Evolutionary conservation across 2,888 invertebrate species (phyloP).

Genomic region (Cryptocephalus primarius): DNA sequence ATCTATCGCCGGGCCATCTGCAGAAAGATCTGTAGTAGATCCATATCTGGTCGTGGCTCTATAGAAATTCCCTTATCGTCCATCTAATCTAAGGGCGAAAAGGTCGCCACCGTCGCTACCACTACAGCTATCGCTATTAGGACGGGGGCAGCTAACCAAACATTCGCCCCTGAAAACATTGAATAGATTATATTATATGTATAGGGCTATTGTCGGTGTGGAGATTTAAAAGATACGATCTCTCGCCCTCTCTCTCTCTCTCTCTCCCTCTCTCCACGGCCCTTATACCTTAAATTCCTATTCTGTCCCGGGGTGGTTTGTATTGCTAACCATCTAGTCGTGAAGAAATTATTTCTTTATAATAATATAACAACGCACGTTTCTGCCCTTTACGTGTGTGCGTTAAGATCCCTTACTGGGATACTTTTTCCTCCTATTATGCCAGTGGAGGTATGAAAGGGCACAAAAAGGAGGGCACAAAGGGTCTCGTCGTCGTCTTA

Average conservation of each 20-base stretch:
- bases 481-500: background rate
- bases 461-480: conserved; percentile 8
- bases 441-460: conserved; percentile 12
- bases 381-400: conserved; percentile 19
- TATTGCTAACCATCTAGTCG: conserved; percentile 36
- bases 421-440: conserved; percentile 11
- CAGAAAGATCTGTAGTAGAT: too few species aligned
- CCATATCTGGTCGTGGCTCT: too few species aligned
- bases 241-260: conserved; percentile 16
- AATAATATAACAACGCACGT: conserved; percentile 37
- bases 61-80: too few species aligned
- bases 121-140: too few species aligned
- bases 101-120: too few species aligned
- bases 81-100: too few species aligned
- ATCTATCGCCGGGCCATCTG: too few species aligned
- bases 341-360: conserved; percentile 40
- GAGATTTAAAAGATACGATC: conserved; percentile 32
- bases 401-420: conserved; percentile 19
- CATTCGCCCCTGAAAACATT: conserved; percentile 48
- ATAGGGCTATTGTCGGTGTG: conserved; percentile 30
- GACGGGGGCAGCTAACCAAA: conserved; percentile 50
- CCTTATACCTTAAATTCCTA: conserved; percentile 1
- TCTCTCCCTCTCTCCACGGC: background rate
- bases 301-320: conserved; percentile 30
- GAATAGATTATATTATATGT: conserved; percentile 27